Evolutionary conservation across 92 coral and sea anemone genomes (phyloP).

Genomic region (Palythoa grandis): DNA sequence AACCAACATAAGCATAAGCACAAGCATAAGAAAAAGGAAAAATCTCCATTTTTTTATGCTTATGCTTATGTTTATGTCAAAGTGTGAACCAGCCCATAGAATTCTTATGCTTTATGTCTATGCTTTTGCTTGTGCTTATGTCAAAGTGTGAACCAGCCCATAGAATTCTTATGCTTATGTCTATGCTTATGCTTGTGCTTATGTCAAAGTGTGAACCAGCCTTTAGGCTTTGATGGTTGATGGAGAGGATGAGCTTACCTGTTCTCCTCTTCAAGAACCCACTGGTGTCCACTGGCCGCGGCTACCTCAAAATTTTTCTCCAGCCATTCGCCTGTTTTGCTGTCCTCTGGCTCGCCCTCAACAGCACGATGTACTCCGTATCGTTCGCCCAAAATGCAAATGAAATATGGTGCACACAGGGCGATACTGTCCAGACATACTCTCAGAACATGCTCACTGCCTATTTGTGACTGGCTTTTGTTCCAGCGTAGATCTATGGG

Average conservation of each 20-base stretch:
- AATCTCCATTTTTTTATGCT: too few species aligned
- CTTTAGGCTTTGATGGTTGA: too few species aligned
- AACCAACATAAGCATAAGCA: too few species aligned
- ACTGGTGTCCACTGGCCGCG: constrained; percentile 84
- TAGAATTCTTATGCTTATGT: too few species aligned
- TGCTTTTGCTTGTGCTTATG: too few species aligned
- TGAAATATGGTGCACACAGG: constrained; percentile 93
- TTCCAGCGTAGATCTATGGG: constrained; percentile 97
- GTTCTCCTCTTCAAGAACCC: constrained; percentile 94
- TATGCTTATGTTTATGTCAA: too few species aligned
- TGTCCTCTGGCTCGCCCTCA: constrained; percentile 67
- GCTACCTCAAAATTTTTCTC: constrained; percentile 86
- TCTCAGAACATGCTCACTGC: constrained; percentile 76
- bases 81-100: too few species aligned
- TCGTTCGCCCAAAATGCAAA: constrained; percentile 90
- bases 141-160: too few species aligned
- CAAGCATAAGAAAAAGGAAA: too few species aligned
- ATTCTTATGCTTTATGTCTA: too few species aligned
- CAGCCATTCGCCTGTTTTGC: constrained; percentile 80
- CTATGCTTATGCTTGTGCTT: too few species aligned
- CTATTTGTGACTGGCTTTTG: constrained; percentile 70
- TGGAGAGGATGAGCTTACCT: constrained; percentile 46
- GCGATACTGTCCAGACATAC: constrained; percentile 87
- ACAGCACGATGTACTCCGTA: constrained; percentile 86
- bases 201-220: too few species aligned